Percentiles rank a stretch among this genome's conserved stretches.
Evolutionary conservation across 2,888 invertebrate genomes (phyloP).

Genomic region (Harpalus rubripes): DNA sequence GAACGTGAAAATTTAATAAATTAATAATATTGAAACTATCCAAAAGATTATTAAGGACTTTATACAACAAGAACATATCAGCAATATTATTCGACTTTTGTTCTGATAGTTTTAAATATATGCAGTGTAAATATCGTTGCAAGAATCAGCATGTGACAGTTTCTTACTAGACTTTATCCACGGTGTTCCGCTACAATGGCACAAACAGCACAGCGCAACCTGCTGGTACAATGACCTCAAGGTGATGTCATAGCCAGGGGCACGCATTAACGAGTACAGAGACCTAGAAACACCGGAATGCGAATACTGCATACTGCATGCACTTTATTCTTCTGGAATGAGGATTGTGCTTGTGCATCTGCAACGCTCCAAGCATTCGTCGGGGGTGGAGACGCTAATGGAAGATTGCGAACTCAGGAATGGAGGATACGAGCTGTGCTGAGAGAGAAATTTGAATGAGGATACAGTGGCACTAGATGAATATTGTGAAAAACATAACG

Average conservation of each 20-base stretch:
- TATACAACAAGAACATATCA: too few species aligned
- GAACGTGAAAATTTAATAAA: too few species aligned
- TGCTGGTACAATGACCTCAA: conserved; percentile 66
- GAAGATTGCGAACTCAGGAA: not conserved
- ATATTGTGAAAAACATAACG: too few species aligned
- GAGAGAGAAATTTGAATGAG: too few species aligned
- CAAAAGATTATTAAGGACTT: too few species aligned
- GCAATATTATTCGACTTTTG: too few species aligned
- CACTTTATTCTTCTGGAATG: conserved; percentile 21
- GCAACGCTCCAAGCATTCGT: not conserved
- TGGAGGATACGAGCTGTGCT: too few species aligned
- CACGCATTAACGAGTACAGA: conserved; percentile 57
- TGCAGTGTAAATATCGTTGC: not conserved
- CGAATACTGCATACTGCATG: conserved; percentile 30
- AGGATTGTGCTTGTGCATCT: not conserved
- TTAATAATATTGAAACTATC: too few species aligned
- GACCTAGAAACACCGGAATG: conserved; percentile 61
- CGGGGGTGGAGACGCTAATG: not conserved
- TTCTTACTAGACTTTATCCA: conserved; percentile 27
- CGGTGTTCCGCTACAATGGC: conserved; percentile 62
- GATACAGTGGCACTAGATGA: too few species aligned
- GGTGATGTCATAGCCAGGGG: conserved; percentile 61
- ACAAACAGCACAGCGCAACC: conserved; percentile 53
- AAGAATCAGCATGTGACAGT: conserved; percentile 11
- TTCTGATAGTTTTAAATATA: not conserved